phyloP scores from a whole-genome alignment of 2,888 invertebrate genomes.

The Andrena dorsata region DNA sequence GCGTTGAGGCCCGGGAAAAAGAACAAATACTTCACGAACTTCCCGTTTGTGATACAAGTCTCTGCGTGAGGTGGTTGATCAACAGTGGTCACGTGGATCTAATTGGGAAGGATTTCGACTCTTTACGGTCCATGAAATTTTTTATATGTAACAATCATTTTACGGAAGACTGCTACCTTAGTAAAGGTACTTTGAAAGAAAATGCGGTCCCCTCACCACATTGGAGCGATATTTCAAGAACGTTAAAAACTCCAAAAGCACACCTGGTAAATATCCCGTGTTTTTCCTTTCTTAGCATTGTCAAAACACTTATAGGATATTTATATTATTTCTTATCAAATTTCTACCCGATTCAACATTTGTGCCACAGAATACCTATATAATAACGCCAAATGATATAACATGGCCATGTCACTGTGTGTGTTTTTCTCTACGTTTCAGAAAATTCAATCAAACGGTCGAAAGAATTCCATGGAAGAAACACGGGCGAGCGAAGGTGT shows the following conservation, averaged over 20 bases:
- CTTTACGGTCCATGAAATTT: slow-evolving; percentile 64
- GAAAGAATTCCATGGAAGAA: slow-evolving; percentile 41
- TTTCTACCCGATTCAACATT: not conserved
- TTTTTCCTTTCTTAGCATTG: not conserved
- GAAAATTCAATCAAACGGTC: slow-evolving; percentile 46
- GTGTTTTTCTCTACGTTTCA: not conserved
- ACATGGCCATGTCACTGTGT: not conserved
- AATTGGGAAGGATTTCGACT: slow-evolving; percentile 54
- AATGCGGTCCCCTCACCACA: slow-evolving; percentile 65
- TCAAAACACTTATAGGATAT: too few relatives aligned
- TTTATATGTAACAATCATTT: slow-evolving; percentile 67
- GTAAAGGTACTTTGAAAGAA: slow-evolving; percentile 65
- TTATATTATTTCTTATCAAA: not conserved
- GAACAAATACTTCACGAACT: slow-evolving; percentile 67
- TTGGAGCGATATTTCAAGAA: slow-evolving; percentile 51
- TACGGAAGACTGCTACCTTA: slow-evolving; percentile 62
- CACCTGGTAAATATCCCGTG: slow-evolving; percentile 31
- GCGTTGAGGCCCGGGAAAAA: slow-evolving; percentile 55
- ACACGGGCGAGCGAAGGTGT: not conserved
- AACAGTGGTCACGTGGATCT: slow-evolving; percentile 68
- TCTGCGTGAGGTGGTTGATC: slow-evolving; percentile 67
- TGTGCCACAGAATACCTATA: not conserved
- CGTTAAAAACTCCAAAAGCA: slow-evolving; percentile 17
- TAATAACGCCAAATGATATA: not conserved
- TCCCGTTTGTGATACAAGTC: slow-evolving; percentile 61